Conservation (phyloP, 2,797 vertebrate genomes). For the Melopsittacus undulatus region DNA sequence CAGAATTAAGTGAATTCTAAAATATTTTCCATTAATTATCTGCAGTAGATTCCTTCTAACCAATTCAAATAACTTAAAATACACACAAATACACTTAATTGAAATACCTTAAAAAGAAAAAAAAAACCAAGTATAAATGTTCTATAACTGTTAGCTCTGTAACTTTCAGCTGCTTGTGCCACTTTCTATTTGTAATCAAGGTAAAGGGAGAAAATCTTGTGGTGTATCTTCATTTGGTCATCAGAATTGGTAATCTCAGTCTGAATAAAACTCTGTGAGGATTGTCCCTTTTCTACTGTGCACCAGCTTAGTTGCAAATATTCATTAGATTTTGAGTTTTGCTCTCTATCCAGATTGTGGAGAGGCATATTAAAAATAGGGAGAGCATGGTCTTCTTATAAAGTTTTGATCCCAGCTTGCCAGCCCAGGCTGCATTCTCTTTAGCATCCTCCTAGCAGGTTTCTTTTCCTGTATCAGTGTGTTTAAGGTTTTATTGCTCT, state of each 20-base stretch:
- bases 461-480: background rate
- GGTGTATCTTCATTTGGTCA: background rate
- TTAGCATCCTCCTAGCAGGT: fast-evolving
- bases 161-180: background rate
- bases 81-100: background rate
- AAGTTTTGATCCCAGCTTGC: background rate
- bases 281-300: background rate
- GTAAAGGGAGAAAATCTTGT: background rate
- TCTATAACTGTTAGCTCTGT: background rate
- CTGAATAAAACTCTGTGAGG: background rate
- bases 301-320: background rate
- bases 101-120: background rate
- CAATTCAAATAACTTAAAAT: background rate
- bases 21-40: background rate
- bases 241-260: background rate
- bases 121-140: background rate
- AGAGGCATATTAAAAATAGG: background rate
- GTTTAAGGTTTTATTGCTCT: background rate
- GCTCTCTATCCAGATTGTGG: background rate
- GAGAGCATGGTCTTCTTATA: background rate
- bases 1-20: background rate
- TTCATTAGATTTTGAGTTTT: background rate
- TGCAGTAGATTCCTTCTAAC: background rate
- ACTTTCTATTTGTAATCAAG: background rate
- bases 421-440: background rate